These are phyloP conservation scores for Eupelmus urozonus DNA, from an alignment of 2,888 invertebrate genomes.

Conservation along the genomic window DNA sequence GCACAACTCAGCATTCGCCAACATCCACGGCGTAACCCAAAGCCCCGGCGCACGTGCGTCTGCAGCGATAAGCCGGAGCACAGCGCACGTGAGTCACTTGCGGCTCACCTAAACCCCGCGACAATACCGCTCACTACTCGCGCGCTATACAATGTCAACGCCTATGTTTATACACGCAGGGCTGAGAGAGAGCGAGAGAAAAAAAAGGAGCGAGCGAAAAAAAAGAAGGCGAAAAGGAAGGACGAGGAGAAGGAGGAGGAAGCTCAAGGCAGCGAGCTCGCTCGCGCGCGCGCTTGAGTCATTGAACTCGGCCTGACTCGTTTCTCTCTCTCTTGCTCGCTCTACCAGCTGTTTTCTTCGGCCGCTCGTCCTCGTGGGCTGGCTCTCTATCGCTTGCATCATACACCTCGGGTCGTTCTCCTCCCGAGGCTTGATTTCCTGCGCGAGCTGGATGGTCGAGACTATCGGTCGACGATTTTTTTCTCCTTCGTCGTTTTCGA, in stretches of 20 bases:
- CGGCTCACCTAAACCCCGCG: neutral
- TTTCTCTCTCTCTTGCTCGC: slow-evolving; percentile 63
- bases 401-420: slow-evolving; percentile 52
- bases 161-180: neutral
- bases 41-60: neutral
- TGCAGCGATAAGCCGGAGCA: neutral
- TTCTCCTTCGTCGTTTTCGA: neutral
- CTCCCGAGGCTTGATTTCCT: slow-evolving; percentile 44
- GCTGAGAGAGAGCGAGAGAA: neutral
- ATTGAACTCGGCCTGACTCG: slow-evolving; percentile 70
- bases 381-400: slow-evolving; percentile 60
- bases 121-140: neutral
- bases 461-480: neutral
- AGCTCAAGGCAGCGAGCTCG: slow-evolving; percentile 55
- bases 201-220: slow-evolving; percentile 1
- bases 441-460: slow-evolving; percentile 23
- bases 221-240: slow-evolving; percentile 20
- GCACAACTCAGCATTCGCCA: neutral
- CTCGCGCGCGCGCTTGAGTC: slow-evolving; percentile 66
- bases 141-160: slow-evolving; percentile 3
- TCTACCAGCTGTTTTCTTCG: slow-evolving; percentile 73
- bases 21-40: slow-evolving; percentile 12
- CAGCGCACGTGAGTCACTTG: neutral
- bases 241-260: slow-evolving; percentile 36
- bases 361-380: slow-evolving; percentile 21